These are phyloP conservation scores for Sarcophaga variegata DNA, from an alignment of 2,888 invertebrate genomes.

Conservation along the genomic window DNA sequence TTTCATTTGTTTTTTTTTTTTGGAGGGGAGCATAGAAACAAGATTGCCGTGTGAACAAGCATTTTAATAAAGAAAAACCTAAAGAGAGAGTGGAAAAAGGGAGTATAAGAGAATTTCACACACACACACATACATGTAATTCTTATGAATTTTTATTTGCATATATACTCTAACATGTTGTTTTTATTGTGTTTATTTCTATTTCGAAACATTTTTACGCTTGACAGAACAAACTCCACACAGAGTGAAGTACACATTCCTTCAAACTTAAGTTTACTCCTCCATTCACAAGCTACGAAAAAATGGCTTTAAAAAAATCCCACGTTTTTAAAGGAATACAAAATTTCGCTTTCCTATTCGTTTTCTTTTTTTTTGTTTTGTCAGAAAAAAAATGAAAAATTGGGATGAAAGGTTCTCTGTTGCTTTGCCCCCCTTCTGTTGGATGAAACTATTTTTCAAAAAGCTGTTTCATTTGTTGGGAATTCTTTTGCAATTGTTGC, in stretches of 20 bases:
- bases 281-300: neutral
- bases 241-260: neutral
- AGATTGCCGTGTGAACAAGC: conserved; percentile 36
- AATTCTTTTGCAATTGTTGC: conserved; percentile 42
- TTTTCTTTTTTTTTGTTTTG: neutral
- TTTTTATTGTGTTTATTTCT: conserved; percentile 5
- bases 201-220: conserved; percentile 41
- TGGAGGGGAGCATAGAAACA: neutral
- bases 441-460: neutral
- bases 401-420: conserved; percentile 29
- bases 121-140: neutral
- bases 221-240: conserved; percentile 13
- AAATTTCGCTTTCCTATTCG: conserved; percentile 19
- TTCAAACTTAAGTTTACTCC: neutral
- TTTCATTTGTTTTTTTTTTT: neutral
- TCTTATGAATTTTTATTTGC: conserved; percentile 3
- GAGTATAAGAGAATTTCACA: neutral
- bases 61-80: neutral
- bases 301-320: conserved; percentile 30
- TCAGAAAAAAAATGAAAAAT: neutral
- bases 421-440: neutral
- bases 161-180: conserved; percentile 11
- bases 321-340: conserved; percentile 39
- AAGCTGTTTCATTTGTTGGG: conserved; percentile 10
- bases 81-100: neutral